Evolutionary conservation across 1,140 invertebrate species (phyloP), one percentile per base, ranked within the genome.

Genomic region (Apis dorsata): DNA sequence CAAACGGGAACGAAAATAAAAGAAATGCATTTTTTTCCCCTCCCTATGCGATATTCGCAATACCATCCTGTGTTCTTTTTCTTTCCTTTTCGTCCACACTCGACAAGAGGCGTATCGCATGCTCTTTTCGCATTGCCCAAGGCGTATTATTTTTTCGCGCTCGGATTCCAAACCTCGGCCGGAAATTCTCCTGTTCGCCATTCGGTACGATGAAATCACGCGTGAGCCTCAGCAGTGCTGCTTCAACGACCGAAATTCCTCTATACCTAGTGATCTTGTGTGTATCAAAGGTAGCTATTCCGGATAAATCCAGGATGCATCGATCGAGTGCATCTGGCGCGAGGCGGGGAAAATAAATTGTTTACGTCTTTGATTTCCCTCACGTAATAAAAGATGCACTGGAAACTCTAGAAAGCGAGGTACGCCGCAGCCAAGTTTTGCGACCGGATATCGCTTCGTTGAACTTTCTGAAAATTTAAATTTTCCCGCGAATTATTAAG

Each of bases 361-460:
- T 81, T 81, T 55, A 74, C 79, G 60, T 66, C 70, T 81, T 70
- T 81, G 79, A 81, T 81, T 81, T 81, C 79, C 79, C 79, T 17
- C 70, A 81, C 21, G 79, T 81, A 81, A 81, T 81, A 81, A 81
- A 81, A 74, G 28, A 74, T 81, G 70, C 70, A 81, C 21, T 15
- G 24, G 15, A 28, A 63, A 12, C 57, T 55, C 11, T 28, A 7
- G 24, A 49, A 28, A 34, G 13, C 78, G 49, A 2, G 17, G 57
- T 44, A 7, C 15, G n/a, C 11, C 24, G 59, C 68, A 9, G 44
- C 10, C 5, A 55, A 80, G 70, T 74, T 81, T 73, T 74, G 62
- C 60, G 24, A 81, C 28, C 70, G 63, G 34, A 4, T 44, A 63
- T 34, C 51, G 70, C 69, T 53, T 24, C 59, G 57, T 17, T 15